Evolutionary conservation across 2,888 invertebrate species (phyloP).

Genomic region (Serripes groenlandicus): DNA sequence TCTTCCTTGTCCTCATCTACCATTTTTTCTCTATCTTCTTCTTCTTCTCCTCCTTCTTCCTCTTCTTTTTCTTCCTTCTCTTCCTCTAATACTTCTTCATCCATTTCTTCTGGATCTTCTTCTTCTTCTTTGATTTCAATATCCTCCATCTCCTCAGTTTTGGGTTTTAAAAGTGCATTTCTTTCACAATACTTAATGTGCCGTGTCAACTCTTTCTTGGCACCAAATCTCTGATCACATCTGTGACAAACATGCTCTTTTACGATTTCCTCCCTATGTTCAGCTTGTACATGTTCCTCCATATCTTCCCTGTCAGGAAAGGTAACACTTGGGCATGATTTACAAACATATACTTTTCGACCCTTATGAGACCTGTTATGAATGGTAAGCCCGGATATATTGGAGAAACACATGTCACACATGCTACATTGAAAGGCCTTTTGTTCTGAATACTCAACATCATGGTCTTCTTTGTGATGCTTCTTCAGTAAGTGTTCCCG

Average conservation of each 20-base stretch:
- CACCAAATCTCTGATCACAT: conserved; percentile 3
- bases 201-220: background rate
- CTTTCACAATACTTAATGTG: background rate
- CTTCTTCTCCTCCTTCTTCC: background rate
- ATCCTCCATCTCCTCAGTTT: background rate
- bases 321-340: background rate
- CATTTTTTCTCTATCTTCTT: background rate
- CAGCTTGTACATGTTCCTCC: background rate
- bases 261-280: background rate
- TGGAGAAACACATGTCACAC: conserved; percentile 6
- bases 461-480: conserved; percentile 14
- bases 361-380: conserved; percentile 18
- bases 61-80: background rate
- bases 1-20: background rate
- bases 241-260: background rate
- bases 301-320: background rate
- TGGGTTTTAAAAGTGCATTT: background rate
- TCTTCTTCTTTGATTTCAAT: background rate
- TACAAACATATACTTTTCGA: conserved; percentile 6
- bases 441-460: conserved; percentile 14
- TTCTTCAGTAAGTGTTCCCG: conserved; percentile 8
- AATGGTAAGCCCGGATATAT: conserved; percentile 20
- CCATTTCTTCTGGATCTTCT: background rate
- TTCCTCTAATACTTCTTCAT: background rate
- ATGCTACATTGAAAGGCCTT: conserved; percentile 4